These are phyloP conservation scores for Procavia capensis DNA, from an alignment of 2,113 vertebrate genomes.

Conservation along the genomic window DNA sequence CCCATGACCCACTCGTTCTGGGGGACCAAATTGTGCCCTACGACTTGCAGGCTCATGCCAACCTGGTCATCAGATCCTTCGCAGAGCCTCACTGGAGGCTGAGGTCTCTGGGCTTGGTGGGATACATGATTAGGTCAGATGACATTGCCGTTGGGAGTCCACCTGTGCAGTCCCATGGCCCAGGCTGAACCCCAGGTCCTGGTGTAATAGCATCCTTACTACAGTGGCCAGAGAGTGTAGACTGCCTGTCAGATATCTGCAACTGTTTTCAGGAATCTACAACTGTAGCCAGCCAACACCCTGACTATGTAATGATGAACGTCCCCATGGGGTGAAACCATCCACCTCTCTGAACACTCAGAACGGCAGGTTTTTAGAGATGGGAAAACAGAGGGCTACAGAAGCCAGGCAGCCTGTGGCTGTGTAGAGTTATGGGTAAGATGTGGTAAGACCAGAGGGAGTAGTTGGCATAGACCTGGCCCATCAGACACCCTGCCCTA, in stretches of 20 bases:
- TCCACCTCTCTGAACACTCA: background rate
- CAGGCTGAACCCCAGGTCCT: background rate
- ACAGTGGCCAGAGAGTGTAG: background rate
- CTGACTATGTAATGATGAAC: background rate
- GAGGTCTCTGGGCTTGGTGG: background rate
- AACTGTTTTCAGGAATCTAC: background rate
- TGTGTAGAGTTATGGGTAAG: background rate
- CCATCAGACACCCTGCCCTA: rapidly evolving
- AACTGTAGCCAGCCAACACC: too few relatives aligned
- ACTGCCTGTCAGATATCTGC: background rate
- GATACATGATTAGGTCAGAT: background rate
- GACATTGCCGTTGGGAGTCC: too few relatives aligned
- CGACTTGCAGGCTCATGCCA: background rate
- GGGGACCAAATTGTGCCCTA: background rate
- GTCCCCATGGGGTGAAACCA: background rate
- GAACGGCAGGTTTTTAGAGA: background rate
- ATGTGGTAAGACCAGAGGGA: background rate
- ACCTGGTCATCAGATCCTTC: too few relatives aligned
- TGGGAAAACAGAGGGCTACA: background rate
- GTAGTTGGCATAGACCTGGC: rapidly evolving
- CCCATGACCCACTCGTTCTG: background rate
- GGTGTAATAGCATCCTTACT: background rate
- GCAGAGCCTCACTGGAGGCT: background rate
- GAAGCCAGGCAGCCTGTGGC: background rate
- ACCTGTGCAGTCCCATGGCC: background rate